Conservation (phyloP, 2,113 vertebrate species). For the Platysternon megacephalum region DNA sequence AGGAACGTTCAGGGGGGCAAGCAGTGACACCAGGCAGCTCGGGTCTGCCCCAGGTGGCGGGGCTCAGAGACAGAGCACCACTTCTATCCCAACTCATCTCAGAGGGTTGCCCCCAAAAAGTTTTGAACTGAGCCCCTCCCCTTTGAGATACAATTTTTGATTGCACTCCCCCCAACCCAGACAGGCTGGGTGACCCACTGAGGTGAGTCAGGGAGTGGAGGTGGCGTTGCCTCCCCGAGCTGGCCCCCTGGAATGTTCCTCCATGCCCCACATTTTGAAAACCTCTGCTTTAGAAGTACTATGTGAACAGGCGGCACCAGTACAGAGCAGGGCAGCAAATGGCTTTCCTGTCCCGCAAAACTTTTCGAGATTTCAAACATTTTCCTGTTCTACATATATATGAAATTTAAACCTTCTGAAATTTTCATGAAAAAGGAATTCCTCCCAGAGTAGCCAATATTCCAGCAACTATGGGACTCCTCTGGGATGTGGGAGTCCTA, state of each 20-base stretch:
- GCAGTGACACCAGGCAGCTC: no score
- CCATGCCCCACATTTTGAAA: not conserved
- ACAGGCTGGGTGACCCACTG: not conserved
- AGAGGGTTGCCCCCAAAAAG: not conserved
- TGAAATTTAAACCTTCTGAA: not conserved
- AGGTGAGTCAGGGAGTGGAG: not conserved
- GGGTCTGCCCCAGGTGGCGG: no score
- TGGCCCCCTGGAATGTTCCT: not conserved
- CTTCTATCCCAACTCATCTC: not conserved
- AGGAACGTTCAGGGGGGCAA: not conserved
- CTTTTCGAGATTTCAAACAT: not conserved
- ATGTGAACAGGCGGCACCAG: not conserved
- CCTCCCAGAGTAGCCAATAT: not conserved
- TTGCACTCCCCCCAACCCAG: no score
- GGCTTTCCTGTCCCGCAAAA: not conserved
- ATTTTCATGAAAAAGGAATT: not conserved
- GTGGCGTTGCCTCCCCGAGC: not conserved
- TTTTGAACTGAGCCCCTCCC: not conserved
- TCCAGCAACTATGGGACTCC: not conserved
- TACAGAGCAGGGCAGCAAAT: not conserved
- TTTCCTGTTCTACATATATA: not conserved
- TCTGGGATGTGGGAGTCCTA: not conserved
- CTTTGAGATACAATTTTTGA: not conserved
- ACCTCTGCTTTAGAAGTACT: constrained; percentile 7
- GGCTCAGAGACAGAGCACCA: not conserved